Evolutionary conservation across 2,888 invertebrate genomes (phyloP).

Genomic region (Macrostomum cliftonense): DNA sequence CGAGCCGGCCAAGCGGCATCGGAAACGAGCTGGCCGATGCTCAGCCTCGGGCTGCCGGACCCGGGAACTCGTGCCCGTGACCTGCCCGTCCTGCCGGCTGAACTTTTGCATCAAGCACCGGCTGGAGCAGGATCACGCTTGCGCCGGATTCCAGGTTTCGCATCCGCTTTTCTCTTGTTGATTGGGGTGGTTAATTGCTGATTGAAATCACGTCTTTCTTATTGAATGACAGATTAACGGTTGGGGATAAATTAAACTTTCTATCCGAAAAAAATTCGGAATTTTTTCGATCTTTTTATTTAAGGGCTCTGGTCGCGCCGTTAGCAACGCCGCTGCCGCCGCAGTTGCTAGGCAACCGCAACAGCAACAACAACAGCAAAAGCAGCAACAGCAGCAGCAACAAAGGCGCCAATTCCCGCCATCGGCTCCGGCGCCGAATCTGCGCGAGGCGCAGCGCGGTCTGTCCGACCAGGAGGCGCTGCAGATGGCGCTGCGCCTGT

Average conservation of each 20-base stretch:
- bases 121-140: slow-evolving; percentile 46
- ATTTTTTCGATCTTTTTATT: not conserved
- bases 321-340: not conserved
- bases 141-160: slow-evolving; percentile 27
- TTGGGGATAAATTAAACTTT: too few relatives aligned
- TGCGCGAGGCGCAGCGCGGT: not conserved
- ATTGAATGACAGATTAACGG: too few relatives aligned
- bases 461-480: slow-evolving; percentile 72
- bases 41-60: slow-evolving; percentile 65
- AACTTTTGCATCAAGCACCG: slow-evolving; percentile 78
- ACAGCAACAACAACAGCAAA: not conserved
- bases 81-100: slow-evolving; percentile 55
- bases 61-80: slow-evolving; percentile 49
- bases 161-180: too few relatives aligned
- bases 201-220: too few relatives aligned
- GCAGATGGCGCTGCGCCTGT: slow-evolving; percentile 60
- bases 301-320: not conserved
- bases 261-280: too few relatives aligned
- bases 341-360: not conserved
- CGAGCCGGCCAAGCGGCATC: slow-evolving; percentile 47
- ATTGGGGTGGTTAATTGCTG: too few relatives aligned
- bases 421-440: not conserved
- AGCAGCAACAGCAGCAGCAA: not conserved
- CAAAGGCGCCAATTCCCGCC: not conserved
- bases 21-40: slow-evolving; percentile 71